Conservation (phyloP, 1,140 invertebrate species). For the Achroia grisella region DNA sequence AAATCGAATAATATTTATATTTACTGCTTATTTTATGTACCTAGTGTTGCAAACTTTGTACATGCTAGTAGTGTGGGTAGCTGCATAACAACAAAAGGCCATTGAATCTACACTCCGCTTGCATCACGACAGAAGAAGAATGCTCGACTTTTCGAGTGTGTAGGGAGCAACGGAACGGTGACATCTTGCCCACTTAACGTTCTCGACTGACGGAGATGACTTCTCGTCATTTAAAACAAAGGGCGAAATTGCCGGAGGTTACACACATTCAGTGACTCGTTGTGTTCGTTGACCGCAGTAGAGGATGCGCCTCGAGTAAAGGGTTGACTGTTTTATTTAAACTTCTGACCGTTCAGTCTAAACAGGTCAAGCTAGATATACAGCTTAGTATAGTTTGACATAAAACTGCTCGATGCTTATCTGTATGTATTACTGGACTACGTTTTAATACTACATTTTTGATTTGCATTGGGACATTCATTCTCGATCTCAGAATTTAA, state of each 20-base stretch:
- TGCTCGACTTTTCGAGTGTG: constrained; percentile 45
- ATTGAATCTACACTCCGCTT: constrained; percentile 46
- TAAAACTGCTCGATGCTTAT: too few species aligned
- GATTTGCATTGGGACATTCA: too few species aligned
- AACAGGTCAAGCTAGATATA: too few species aligned
- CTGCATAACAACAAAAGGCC: constrained; percentile 45
- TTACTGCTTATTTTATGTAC: background rate
- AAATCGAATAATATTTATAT: background rate
- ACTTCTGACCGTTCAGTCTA: too few species aligned
- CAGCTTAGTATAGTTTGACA: too few species aligned
- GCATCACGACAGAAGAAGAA: constrained; percentile 41
- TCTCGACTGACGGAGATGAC: constrained; percentile 34
- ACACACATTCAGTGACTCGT: constrained; percentile 26
- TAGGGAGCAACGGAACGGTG: constrained; percentile 44
- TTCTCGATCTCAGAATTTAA: too few species aligned
- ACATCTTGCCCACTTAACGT: constrained; percentile 46
- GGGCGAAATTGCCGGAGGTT: constrained; percentile 42
- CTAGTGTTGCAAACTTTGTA: constrained; percentile 12
- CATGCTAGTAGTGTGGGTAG: constrained; percentile 5
- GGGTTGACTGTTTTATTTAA: background rate
- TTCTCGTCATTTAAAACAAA: constrained; percentile 58
- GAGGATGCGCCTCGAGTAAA: constrained; percentile 4
- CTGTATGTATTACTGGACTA: too few species aligned
- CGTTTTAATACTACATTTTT: too few species aligned
- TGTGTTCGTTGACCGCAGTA: constrained; percentile 45